Percentiles rank a stretch among this genome's conserved stretches.
These are phyloP conservation scores for Astatotilapia flaviijosephi DNA, from an alignment of 2,113 vertebrate genomes.

Conservation along the genomic window DNA sequence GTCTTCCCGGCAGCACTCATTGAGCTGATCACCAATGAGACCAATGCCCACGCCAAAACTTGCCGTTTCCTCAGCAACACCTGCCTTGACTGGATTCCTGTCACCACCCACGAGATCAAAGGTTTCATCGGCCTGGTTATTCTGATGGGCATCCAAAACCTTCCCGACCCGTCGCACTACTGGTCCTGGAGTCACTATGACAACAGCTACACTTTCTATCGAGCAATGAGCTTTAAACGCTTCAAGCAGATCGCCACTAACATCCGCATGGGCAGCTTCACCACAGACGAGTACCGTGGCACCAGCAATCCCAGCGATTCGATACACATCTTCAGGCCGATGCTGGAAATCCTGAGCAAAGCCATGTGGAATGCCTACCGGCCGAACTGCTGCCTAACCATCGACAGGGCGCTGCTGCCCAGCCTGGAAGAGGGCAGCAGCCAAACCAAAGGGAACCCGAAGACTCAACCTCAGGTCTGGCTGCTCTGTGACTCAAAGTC, in stretches of 20 bases:
- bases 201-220: slow-evolving; percentile 59
- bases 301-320: slow-evolving; percentile 14
- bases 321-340: slow-evolving; percentile 58
- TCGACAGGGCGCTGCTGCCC: slow-evolving; percentile 66
- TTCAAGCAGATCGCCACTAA: slow-evolving; percentile 64
- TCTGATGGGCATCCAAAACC: slow-evolving; percentile 68
- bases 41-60: slow-evolving; percentile 59
- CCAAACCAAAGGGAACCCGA: background rate
- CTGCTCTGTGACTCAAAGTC: slow-evolving; percentile 78
- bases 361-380: slow-evolving; percentile 63
- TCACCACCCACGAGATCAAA: slow-evolving; percentile 56
- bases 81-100: slow-evolving; percentile 55
- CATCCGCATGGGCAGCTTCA: slow-evolving; percentile 66
- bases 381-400: slow-evolving; percentile 66
- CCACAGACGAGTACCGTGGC: background rate
- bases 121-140: slow-evolving; percentile 71
- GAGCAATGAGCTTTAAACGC: slow-evolving; percentile 65
- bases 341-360: slow-evolving; percentile 56
- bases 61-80: slow-evolving; percentile 6
- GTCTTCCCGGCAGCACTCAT: slow-evolving; percentile 58
- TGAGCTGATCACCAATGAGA: slow-evolving; percentile 64
- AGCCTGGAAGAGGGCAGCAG: slow-evolving; percentile 39
- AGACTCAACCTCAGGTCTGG: slow-evolving; percentile 67
- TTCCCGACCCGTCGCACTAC: slow-evolving; percentile 59
- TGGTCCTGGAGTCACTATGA: slow-evolving; percentile 69